Evolutionary conservation across 2,113 vertebrate genomes (phyloP).

Genomic region (Halichoerus grypus): DNA sequence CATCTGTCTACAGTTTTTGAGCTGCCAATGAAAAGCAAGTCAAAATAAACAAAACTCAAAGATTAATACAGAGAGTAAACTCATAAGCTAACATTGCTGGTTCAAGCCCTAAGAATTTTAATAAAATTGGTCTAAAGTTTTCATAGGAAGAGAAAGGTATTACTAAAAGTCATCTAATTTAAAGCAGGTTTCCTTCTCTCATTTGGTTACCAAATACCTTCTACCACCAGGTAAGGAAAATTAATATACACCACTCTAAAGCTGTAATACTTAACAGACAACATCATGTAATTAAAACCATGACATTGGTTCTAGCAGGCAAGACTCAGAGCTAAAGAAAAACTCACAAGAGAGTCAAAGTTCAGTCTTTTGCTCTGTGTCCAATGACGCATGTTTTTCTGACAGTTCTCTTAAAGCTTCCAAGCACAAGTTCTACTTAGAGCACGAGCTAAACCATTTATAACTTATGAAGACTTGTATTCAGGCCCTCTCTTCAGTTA

Average conservation of each 20-base stretch:
- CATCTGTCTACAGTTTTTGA: neutral
- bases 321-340: constrained; percentile 60
- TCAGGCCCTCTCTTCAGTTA: neutral
- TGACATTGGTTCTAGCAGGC: constrained; percentile 9
- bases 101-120: neutral
- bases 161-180: neutral
- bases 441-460: neutral
- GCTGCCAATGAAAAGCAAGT: constrained; percentile 2
- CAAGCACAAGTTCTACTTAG: neutral
- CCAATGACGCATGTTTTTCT: neutral
- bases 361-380: neutral
- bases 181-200: neutral
- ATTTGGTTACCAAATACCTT: neutral
- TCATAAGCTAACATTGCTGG: neutral
- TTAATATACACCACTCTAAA: neutral
- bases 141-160: neutral
- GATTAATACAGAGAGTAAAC: constrained; percentile 18
- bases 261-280: neutral
- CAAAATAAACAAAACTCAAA: constrained; percentile 66
- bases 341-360: neutral
- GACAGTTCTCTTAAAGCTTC: neutral
- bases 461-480: neutral
- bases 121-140: neutral
- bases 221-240: neutral
- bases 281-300: neutral